These are phyloP conservation scores for Rhinichthys osculus DNA, from an alignment of 2,797 vertebrate species.

Conservation along the genomic window DNA sequence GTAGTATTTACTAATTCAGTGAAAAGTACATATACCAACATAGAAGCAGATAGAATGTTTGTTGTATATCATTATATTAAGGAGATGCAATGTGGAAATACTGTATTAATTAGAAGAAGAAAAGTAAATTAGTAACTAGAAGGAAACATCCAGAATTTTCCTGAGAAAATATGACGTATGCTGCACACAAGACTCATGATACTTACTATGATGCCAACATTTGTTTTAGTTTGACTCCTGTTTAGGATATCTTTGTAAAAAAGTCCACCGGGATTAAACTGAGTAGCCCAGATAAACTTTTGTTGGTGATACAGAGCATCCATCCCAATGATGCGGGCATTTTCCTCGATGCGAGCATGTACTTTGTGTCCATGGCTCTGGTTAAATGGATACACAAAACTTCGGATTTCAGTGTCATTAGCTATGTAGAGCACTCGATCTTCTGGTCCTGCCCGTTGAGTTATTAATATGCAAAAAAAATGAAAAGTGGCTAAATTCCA, in stretches of 20 bases:
- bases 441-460: constrained; percentile 90
- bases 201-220: constrained; percentile 95
- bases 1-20: neutral
- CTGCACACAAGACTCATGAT: constrained; percentile 54
- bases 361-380: constrained; percentile 94
- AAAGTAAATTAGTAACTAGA: neutral
- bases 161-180: constrained; percentile 21
- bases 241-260: constrained; percentile 92
- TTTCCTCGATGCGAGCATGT: constrained; percentile 95
- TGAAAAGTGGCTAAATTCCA: constrained; percentile 70
- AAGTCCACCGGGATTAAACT: constrained; percentile 98
- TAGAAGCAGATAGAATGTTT: neutral
- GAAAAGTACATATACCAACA: neutral
- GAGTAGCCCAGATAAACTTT: constrained; percentile 98
- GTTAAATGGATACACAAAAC: constrained; percentile 99
- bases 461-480: constrained; percentile 74
- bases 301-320: constrained; percentile 94
- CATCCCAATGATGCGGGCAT: constrained; percentile 98
- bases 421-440: constrained; percentile 99
- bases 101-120: neutral
- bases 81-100: neutral
- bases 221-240: constrained; percentile 88
- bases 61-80: neutral
- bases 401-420: constrained; percentile 99
- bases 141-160: neutral